Percentiles rank a stretch among this genome's conserved stretches.
These are phyloP conservation scores for Caenorhabditis remanei DNA, from an alignment of 1,140 invertebrate genomes.

Conservation along the genomic window DNA sequence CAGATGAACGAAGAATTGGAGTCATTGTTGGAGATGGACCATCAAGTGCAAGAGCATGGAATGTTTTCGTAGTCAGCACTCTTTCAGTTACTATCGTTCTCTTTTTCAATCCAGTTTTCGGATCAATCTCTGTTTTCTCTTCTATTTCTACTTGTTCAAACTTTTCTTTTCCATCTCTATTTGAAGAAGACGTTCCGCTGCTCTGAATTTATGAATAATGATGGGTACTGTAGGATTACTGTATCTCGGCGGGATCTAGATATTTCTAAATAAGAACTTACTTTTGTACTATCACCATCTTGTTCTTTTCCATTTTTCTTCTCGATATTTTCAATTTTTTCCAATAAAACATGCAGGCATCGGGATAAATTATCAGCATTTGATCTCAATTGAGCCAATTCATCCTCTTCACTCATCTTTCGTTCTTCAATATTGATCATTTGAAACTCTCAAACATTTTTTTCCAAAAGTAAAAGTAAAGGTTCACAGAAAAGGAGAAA, in stretches of 20 bases:
- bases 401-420: conserved; percentile 53
- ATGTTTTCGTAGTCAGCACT: conserved; percentile 68
- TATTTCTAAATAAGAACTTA: not conserved
- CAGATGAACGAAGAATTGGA: conserved; percentile 32
- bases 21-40: conserved; percentile 7
- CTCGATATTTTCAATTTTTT: conserved; percentile 74
- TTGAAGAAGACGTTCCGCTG: conserved; percentile 21
- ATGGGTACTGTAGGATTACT: too few species aligned
- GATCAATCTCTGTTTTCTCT: conserved; percentile 68
- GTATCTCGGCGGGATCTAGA: too few species aligned
- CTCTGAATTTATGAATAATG: not conserved
- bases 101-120: conserved; percentile 72
- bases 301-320: conserved; percentile 58
- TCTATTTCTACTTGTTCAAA: conserved; percentile 57
- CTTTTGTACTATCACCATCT: conserved; percentile 45
- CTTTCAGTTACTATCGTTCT: conserved; percentile 72
- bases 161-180: conserved; percentile 55
- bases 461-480: not conserved
- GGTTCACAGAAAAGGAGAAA: not conserved
- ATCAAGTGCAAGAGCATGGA: conserved; percentile 61
- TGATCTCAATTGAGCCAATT: conserved; percentile 70
- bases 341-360: conserved; percentile 71
- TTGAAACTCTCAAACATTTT: not conserved
- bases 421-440: not conserved
- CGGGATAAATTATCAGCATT: conserved; percentile 72